These are phyloP conservation scores for Lydus trimaculatus DNA, from an alignment of 2,888 invertebrate genomes.

Conservation along the genomic window DNA sequence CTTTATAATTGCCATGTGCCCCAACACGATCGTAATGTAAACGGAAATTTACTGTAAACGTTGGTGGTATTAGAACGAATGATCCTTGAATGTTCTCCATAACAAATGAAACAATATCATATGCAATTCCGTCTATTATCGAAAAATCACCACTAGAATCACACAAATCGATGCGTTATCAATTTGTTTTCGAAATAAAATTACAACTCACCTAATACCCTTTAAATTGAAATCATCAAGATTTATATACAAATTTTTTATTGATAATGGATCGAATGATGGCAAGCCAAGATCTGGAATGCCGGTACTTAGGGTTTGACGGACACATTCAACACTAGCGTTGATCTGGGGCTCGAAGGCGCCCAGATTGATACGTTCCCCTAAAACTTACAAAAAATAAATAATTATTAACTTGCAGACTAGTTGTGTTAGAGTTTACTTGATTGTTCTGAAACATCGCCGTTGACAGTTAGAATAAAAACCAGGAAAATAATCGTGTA, in stretches of 20 bases:
- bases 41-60: constrained; percentile 14
- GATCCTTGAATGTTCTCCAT: constrained; percentile 11
- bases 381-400: background rate
- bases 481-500: too few species aligned
- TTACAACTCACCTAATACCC: background rate
- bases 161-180: too few species aligned
- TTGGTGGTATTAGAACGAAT: constrained; percentile 18
- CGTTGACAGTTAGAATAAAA: too few species aligned
- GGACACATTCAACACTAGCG: constrained; percentile 22
- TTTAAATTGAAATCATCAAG: constrained; percentile 12
- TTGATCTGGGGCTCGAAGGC: background rate
- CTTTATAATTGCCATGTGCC: constrained; percentile 11
- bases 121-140: constrained; percentile 4
- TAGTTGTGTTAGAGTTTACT: too few species aligned
- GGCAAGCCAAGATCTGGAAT: constrained; percentile 18
- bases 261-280: constrained; percentile 16
- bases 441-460: too few species aligned
- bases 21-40: constrained; percentile 16
- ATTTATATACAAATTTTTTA: constrained; percentile 12
- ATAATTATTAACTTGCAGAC: too few species aligned
- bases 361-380: background rate
- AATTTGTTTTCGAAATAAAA: background rate
- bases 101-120: constrained; percentile 18
- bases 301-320: constrained; percentile 14
- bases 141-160: constrained; percentile 8